Evolutionary conservation across 2,888 invertebrate species (phyloP), one percentile per base, ranked within the genome.

Genomic region (Mythimna lalbum): DNA sequence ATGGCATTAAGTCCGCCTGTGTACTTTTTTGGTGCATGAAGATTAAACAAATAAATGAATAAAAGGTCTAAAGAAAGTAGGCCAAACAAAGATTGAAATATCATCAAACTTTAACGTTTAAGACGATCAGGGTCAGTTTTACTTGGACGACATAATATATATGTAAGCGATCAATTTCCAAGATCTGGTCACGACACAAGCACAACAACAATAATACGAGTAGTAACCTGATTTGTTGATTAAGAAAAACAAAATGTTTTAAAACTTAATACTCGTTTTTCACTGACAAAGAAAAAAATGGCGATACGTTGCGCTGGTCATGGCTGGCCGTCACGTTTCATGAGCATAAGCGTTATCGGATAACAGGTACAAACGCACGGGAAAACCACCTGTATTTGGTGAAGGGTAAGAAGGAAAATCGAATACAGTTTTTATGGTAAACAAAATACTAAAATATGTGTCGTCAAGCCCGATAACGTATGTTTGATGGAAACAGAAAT

Each of bases 251-350:
- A 27, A 36, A 50, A 56, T 65, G 33, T 31, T 69, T 61, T 57
- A 52, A 62, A 72, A 69, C 53, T 69, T 52, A 73, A 76, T 73
- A 63, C 63, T 78, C 61, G 55, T 63, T 80, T 80, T 84, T 80
- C 74, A 76, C 61, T 80, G 80, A 82, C 83, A 61, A 33, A 63
- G 65, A 57, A 60, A 63, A 69, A 71, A 77, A 80, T 69, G 21
- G 65, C 66, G 55, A 73, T 68, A 81, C 31, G 56, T 84, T 84
- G 85, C 66, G 83, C 71, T 84, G 84, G 84, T 85, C 84, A 84
- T 78, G 84, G 83, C 47, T 47, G 1, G n/a, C 21, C 73, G 63
- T 82, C 76, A 78, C 71, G 63, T 82, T 84, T 75, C 47, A 27
- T 33, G 14, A 67, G 63, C 65, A 71, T 73, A 69, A 74, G 69